These are phyloP conservation scores for Cabera pusaria DNA, from an alignment of 2,888 invertebrate species.

Conservation along the genomic window DNA sequence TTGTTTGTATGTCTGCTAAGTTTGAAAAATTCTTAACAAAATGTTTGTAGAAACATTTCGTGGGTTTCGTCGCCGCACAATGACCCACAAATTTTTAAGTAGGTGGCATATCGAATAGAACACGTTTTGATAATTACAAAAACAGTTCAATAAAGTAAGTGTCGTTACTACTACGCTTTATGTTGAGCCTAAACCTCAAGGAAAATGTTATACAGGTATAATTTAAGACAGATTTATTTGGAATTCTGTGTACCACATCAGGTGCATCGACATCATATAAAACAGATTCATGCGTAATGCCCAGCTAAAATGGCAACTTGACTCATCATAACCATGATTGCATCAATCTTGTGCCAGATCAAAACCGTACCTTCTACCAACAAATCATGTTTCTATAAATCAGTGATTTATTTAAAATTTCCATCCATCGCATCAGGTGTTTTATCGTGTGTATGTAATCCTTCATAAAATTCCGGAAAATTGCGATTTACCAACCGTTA, in stretches of 20 bases:
- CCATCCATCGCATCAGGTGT: no score
- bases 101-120: no score
- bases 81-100: no score
- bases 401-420: no score
- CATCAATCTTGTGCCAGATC: conserved; percentile 35
- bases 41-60: conserved; percentile 20
- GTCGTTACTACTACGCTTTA: no score
- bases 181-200: no score
- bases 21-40: conserved; percentile 10
- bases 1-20: conserved; percentile 25
- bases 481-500: neutral
- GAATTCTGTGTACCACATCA: conserved; percentile 17
- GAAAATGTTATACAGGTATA: no score
- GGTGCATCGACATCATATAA: conserved; percentile 32
- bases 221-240: no score
- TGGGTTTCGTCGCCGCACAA: conserved; percentile 3
- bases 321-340: conserved; percentile 38
- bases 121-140: conserved; percentile 2
- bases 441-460: no score
- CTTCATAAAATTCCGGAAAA: conserved; percentile 2
- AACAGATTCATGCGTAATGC: conserved; percentile 28
- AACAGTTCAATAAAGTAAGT: neutral
- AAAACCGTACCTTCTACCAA: conserved; percentile 17
- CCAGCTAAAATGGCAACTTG: conserved; percentile 41
- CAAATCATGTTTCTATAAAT: conserved; percentile 17